Evolutionary conservation across 2,797 vertebrate genomes (phyloP).

Genomic region (Tragopan temminckii): DNA sequence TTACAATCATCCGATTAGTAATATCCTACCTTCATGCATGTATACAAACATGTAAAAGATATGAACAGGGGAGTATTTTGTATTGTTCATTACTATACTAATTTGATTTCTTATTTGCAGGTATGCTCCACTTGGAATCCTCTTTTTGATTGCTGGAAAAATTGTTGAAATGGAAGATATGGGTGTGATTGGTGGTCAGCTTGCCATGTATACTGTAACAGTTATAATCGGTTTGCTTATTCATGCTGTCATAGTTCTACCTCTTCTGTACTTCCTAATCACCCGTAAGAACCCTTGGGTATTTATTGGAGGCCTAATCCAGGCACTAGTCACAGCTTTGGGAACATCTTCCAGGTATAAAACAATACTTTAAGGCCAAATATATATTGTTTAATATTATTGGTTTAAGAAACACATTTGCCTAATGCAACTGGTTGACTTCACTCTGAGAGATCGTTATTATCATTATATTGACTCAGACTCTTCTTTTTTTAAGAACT

Average conservation of each 20-base stretch:
- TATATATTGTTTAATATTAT: accelerated
- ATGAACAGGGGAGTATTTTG: not conserved
- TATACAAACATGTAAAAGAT: not conserved
- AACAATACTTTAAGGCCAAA: not conserved
- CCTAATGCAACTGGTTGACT: not conserved
- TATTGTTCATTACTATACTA: not conserved
- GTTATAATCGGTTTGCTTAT: slow-evolving; percentile 94
- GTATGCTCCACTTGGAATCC: slow-evolving; percentile 96
- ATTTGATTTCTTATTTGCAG: slow-evolving; percentile 73
- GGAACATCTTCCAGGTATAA: slow-evolving; percentile 95
- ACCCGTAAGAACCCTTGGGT: slow-evolving; percentile 94
- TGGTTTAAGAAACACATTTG: not conserved
- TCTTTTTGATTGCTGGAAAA: slow-evolving; percentile 97
- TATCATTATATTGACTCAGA: not conserved
- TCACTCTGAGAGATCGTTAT: not conserved
- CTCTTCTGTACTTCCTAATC: slow-evolving; percentile 93
- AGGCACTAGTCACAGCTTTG: slow-evolving; percentile 93
- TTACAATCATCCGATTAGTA: not conserved
- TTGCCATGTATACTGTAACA: slow-evolving; percentile 96
- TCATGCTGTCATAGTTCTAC: slow-evolving; percentile 91
- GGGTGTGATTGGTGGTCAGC: slow-evolving; percentile 94
- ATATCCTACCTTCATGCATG: not conserved
- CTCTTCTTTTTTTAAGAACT: not conserved
- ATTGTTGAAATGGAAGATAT: slow-evolving; percentile 99
- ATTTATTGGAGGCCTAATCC: slow-evolving; percentile 93